phyloP scores from a whole-genome alignment of 2,113 vertebrate species.

The Taxidea taxus region DNA sequence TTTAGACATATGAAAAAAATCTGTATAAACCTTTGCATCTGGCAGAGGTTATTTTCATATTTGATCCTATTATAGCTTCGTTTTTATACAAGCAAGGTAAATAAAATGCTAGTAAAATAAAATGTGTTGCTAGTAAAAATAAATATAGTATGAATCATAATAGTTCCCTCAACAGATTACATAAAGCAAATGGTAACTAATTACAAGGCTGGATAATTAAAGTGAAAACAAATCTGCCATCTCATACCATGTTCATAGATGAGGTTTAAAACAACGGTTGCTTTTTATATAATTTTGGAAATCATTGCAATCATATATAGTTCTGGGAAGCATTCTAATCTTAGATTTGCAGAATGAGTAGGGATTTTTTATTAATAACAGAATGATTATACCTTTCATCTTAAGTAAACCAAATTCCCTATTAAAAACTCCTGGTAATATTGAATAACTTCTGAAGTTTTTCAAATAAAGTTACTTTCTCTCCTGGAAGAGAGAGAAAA shows the following conservation, averaged over 20 bases:
- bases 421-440: conserved; percentile 34
- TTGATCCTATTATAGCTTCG: background rate
- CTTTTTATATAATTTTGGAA: background rate
- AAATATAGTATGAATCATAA: background rate
- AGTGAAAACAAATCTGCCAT: conserved; percentile 27
- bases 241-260: background rate
- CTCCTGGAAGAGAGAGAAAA: background rate
- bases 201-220: background rate
- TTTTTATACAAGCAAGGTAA: conserved; percentile 13
- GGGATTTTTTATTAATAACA: background rate
- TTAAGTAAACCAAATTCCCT: conserved; percentile 32
- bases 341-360: background rate
- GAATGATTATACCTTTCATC: conserved; percentile 15
- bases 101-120: conserved; percentile 32
- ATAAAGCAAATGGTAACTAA: conserved; percentile 25
- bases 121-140: conserved; percentile 24
- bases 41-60: background rate
- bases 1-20: background rate
- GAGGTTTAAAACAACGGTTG: conserved; percentile 14
- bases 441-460: conserved; percentile 1
- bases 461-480: conserved; percentile 42
- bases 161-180: background rate
- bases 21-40: background rate
- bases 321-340: background rate
- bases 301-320: background rate